phyloP scores from a whole-genome alignment of 2,113 vertebrate species.

The Zosterops borbonicus region DNA sequence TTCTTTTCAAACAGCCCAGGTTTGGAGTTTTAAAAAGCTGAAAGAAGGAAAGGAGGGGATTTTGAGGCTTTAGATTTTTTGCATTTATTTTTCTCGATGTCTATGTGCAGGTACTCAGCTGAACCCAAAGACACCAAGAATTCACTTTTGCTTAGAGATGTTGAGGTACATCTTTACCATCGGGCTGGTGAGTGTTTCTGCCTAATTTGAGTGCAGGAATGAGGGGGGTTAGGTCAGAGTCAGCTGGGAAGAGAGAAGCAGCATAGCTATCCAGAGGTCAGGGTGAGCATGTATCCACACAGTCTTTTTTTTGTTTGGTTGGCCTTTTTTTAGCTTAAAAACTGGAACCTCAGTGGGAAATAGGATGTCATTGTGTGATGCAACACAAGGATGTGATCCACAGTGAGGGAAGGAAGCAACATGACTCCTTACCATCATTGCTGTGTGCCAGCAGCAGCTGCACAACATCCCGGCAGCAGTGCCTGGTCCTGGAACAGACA shows the following conservation, averaged over 20 bases:
- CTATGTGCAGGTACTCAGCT: neutral
- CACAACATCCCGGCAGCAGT: neutral
- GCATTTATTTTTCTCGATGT: neutral
- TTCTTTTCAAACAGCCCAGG: neutral
- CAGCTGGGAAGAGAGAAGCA: neutral
- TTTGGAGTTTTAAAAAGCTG: neutral
- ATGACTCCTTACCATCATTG: neutral
- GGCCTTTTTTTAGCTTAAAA: neutral
- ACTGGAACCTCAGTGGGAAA: neutral
- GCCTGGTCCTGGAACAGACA: neutral
- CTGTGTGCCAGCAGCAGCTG: neutral
- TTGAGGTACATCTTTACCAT: neutral
- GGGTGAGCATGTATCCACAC: neutral
- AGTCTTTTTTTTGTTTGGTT: neutral
- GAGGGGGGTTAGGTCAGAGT: neutral
- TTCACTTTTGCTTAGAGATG: neutral
- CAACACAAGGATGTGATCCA: neutral
- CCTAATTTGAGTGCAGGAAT: neutral
- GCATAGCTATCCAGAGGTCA: neutral
- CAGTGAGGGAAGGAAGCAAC: neutral
- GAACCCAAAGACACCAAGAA: neutral
- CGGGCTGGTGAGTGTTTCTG: neutral
- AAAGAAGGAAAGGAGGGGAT: neutral
- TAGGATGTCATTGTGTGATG: rapidly evolving
- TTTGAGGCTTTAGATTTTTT: neutral